Conservation (phyloP, 2,797 vertebrate genomes). For the Adelosebastes latens region DNA sequence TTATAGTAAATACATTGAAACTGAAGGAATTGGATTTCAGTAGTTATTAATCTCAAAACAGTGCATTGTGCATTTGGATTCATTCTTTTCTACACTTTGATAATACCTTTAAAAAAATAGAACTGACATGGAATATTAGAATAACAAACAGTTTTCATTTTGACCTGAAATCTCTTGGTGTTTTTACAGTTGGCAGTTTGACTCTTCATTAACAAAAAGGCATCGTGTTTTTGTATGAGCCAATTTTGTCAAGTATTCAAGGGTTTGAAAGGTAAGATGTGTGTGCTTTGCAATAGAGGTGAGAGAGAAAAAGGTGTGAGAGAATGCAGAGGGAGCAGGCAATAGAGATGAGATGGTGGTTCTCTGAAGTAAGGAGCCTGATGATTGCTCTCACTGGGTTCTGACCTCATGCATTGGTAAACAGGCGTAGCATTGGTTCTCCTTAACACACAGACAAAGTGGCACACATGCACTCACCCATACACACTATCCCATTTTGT, state of each 20-base stretch:
- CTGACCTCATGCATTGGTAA: slow-evolving; percentile 67
- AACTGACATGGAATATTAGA: background rate
- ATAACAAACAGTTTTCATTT: background rate
- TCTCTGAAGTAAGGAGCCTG: slow-evolving; percentile 27
- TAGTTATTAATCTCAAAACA: background rate
- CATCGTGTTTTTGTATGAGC: background rate
- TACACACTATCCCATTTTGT: slow-evolving; percentile 12
- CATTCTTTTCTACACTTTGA: background rate
- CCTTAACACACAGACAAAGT: slow-evolving; percentile 30
- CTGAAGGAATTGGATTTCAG: background rate
- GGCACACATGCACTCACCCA: slow-evolving; percentile 11
- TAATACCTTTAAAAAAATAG: background rate
- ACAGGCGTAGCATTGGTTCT: slow-evolving; percentile 22
- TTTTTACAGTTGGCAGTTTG: background rate
- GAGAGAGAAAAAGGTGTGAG: background rate
- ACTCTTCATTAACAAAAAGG: background rate
- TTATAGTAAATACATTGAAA: background rate
- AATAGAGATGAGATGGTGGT: slow-evolving; percentile 16
- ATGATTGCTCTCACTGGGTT: slow-evolving; percentile 47
- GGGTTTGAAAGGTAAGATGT: background rate
- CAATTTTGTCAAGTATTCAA: background rate
- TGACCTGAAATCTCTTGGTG: background rate
- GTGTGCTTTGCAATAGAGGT: background rate
- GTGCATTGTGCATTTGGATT: too few species aligned
- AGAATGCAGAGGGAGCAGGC: background rate